These are phyloP conservation scores for Hyposoter dolosus DNA, from an alignment of 2,888 invertebrate species.

Conservation along the genomic window DNA sequence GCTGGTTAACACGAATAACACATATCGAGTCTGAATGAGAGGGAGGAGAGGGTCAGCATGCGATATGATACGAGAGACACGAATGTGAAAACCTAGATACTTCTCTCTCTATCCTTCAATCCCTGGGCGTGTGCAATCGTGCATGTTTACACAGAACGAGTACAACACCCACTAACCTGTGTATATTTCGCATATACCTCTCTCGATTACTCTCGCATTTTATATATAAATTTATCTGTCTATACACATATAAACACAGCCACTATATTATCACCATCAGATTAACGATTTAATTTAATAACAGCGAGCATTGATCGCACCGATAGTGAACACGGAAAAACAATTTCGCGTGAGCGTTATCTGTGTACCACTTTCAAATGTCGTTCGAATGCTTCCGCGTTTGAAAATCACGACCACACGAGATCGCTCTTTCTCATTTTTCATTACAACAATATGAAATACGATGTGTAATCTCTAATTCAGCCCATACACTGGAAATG, in stretches of 20 bases:
- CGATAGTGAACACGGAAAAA: slow-evolving; percentile 80
- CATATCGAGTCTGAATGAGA: slow-evolving; percentile 65
- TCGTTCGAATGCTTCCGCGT: slow-evolving; percentile 38
- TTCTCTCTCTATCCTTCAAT: slow-evolving; percentile 23
- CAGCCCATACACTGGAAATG: too few species aligned
- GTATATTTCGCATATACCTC: slow-evolving; percentile 45
- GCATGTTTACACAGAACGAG: slow-evolving; percentile 73
- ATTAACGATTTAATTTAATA: slow-evolving; percentile 81
- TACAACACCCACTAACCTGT: slow-evolving; percentile 58
- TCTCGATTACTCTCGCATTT: slow-evolving; percentile 40
- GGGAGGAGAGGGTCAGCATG: slow-evolving; percentile 42
- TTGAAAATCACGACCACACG: slow-evolving; percentile 18
- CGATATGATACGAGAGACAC: slow-evolving; percentile 70
- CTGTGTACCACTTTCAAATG: slow-evolving; percentile 60
- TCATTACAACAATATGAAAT: slow-evolving; percentile 27
- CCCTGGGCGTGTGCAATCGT: slow-evolving; percentile 73
- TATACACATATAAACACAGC: slow-evolving; percentile 46
- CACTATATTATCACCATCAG: slow-evolving; percentile 80
- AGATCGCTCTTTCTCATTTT: slow-evolving; percentile 26
- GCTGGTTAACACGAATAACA: slow-evolving; percentile 70
- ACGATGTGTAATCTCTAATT: slow-evolving; percentile 17
- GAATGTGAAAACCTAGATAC: slow-evolving; percentile 69
- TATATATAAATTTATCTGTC: slow-evolving; percentile 24
- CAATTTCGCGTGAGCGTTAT: slow-evolving; percentile 74
- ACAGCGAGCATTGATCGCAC: slow-evolving; percentile 75